Conservation (phyloP, 2,797 vertebrate genomes). For the Acropternis orthonyx region DNA sequence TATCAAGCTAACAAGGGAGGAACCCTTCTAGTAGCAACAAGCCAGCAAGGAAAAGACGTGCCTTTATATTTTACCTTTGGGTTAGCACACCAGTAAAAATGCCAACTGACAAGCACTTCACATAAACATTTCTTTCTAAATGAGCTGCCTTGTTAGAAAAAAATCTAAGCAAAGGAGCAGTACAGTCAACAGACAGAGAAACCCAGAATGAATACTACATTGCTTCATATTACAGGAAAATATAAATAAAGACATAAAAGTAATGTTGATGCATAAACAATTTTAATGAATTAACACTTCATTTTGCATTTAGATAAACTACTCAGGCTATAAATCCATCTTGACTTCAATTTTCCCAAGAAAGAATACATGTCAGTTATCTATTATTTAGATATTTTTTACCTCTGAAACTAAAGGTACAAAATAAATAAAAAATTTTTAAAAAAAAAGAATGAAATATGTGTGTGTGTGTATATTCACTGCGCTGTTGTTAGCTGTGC, state of each 20-base stretch:
- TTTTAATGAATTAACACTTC: constrained; percentile 68
- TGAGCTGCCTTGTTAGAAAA: constrained; percentile 81
- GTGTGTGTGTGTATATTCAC: not conserved
- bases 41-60: constrained; percentile 87
- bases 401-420: not conserved
- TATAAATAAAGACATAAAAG: constrained; percentile 59
- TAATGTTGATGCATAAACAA: constrained; percentile 41
- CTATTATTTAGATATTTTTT: constrained; percentile 36
- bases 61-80: constrained; percentile 96
- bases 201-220: constrained; percentile 12
- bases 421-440: not conserved
- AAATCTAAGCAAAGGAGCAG: constrained; percentile 64
- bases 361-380: not conserved
- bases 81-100: constrained; percentile 88
- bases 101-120: constrained; percentile 82
- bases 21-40: constrained; percentile 83
- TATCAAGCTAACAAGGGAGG: constrained; percentile 98
- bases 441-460: not conserved
- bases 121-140: constrained; percentile 86
- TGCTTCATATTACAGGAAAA: constrained; percentile 42
- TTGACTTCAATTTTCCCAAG: not conserved
- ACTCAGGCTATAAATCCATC: not conserved
- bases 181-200: constrained; percentile 64
- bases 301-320: constrained; percentile 57
- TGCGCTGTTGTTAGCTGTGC: not conserved